Evolutionary conservation across 2,888 invertebrate species (phyloP).

Genomic region (Pachliopta kotzebuea): DNA sequence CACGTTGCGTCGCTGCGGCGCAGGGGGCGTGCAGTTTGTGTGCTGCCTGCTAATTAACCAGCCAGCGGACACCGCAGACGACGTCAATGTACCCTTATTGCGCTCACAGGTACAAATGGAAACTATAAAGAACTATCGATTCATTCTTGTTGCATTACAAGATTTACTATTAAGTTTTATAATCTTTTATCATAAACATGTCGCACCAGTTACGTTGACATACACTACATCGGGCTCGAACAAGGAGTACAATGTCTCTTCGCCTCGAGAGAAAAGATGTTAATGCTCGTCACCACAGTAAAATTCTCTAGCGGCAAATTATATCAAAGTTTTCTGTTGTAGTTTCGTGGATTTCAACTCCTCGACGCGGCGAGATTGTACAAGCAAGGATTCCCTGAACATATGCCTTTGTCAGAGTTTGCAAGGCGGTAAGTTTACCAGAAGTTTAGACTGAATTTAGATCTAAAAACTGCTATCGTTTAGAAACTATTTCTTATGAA

Average conservation of each 20-base stretch:
- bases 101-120: conserved; percentile 86
- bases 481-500: no score
- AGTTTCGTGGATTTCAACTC: conserved; percentile 95
- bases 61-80: conserved; percentile 60
- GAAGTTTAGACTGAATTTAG: background rate
- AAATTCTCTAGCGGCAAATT: no score
- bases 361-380: conserved; percentile 93
- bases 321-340: conserved; percentile 38
- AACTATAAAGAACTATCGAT: no score
- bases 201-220: no score
- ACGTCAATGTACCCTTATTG: conserved; percentile 91
- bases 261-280: no score
- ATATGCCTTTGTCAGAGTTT: conserved; percentile 93
- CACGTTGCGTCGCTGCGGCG: conserved; percentile 89
- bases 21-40: conserved; percentile 88
- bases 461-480: no score
- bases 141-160: no score
- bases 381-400: conserved; percentile 96
- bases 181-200: no score
- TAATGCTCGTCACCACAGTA: no score
- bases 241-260: no score
- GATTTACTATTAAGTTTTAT: no score
- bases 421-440: conserved; percentile 81
- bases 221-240: no score
- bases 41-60: conserved; percentile 90